A percentile compares a stretch with the other conserved stretches of the same genome.
phyloP scores from a whole-genome alignment of 2,888 invertebrate genomes.

The Agonopterix subpropinquella region DNA sequence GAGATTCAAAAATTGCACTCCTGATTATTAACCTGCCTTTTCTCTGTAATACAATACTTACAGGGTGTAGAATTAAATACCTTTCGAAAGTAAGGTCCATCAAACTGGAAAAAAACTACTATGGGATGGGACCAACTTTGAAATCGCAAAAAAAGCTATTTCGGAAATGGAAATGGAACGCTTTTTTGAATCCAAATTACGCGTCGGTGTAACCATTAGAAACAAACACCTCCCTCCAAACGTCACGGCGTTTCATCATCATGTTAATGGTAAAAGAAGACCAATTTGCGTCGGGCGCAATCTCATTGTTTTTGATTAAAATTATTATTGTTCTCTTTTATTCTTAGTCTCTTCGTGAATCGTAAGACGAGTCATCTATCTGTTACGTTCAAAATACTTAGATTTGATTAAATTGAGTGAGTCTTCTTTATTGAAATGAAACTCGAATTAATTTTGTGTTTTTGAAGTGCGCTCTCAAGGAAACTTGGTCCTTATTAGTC shows the following conservation, averaged over 20 bases:
- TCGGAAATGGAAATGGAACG: too few relatives aligned
- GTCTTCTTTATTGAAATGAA: conserved; percentile 26
- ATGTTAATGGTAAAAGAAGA: conserved; percentile 57
- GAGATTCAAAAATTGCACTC: too few relatives aligned
- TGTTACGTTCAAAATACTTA: conserved; percentile 14
- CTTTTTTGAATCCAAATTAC: conserved; percentile 1
- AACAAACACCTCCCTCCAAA: conserved; percentile 28
- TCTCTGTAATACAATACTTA: too few relatives aligned
- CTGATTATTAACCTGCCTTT: too few relatives aligned
- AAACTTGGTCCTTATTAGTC: neutral
- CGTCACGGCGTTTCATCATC: conserved; percentile 48
- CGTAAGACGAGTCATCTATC: conserved; percentile 24
- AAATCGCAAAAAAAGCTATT: too few relatives aligned
- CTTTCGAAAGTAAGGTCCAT: too few relatives aligned
- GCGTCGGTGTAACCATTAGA: conserved; percentile 23
- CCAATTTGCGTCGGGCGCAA: conserved; percentile 59
- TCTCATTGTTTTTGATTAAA: conserved; percentile 71
- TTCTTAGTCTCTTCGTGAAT: conserved; percentile 20
- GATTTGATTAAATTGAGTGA: conserved; percentile 25
- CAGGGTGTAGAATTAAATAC: too few relatives aligned
- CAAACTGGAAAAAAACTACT: too few relatives aligned
- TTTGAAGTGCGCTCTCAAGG: conserved; percentile 5
- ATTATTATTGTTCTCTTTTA: conserved; percentile 61
- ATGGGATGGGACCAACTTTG: too few relatives aligned
- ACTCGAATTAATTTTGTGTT: conserved; percentile 30